Evolutionary conservation across 2,797 vertebrate species (phyloP), one percentile per base, ranked within the genome.

Genomic region (Meda fulgida): DNA sequence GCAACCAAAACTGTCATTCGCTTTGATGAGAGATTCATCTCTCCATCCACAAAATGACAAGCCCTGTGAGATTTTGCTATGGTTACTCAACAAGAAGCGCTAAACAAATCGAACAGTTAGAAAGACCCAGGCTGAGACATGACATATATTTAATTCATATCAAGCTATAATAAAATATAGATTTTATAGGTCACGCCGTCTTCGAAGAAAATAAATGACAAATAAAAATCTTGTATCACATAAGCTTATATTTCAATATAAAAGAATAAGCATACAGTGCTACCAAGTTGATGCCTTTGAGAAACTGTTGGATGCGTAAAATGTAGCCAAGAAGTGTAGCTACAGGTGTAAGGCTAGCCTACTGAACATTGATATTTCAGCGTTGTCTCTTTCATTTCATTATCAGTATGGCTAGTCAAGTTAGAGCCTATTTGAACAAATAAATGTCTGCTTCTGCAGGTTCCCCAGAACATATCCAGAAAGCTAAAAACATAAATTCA

Each of bases 1-100:
- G 80, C 84, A 82, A 88, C 71, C 84, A 67, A 84, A 90, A 84
- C 83, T 80, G 80, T 80, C 80, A 85, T 77, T 85, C 83, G 87
- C 66, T 84, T 63, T 58, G 53, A 87, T 75, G 77, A 86, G 14
- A 85, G 79, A 83, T 86, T 53, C 63, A 31, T 31, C 31, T 31
- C 58, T 80, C 72, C 40, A 40, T 79, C 80, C 76, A 76, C 66
- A 84, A 69, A 48, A 48, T 26, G 21, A 76, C 48, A 55, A 60
- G 60, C 43, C 40, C 48, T 65, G 51, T 26, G 23, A 38, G 8
- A n/a, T 82, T 78, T 88, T 85, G 34, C 81, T 84, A 86, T 86
- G 66, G 75, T 29, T 85, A n/a, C 72, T 72, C 26, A 63, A 76
- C 58, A 86, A 85, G 43, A 81, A 78, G n/a, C 40, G 23, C 23